Conservation (phyloP, 2,888 invertebrate species). For the Chalcosyrphus nemorum region DNA sequence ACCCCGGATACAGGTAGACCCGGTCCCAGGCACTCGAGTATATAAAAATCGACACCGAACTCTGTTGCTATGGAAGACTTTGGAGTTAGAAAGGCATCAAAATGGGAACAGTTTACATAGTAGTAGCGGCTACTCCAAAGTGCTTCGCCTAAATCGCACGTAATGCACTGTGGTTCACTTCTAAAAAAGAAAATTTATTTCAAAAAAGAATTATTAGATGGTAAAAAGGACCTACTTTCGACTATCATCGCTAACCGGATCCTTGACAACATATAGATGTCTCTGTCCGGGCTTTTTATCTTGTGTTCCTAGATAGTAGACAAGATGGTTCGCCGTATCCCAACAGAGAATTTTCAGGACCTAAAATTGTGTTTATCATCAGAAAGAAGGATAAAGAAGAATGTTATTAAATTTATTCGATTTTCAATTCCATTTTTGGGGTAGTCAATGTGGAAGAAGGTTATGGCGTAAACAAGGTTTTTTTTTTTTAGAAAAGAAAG, state of each 20-base stretch:
- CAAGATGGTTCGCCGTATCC: slow-evolving; percentile 92
- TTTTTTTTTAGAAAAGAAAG: too few relatives aligned
- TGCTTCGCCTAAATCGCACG: slow-evolving; percentile 90
- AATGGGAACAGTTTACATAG: slow-evolving; percentile 94
- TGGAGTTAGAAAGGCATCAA: slow-evolving; percentile 89
- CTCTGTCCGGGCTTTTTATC: slow-evolving; percentile 92
- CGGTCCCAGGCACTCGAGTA: slow-evolving; percentile 95
- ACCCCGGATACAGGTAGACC: slow-evolving; percentile 92
- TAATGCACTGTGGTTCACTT: slow-evolving; percentile 91
- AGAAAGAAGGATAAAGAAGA: not conserved
- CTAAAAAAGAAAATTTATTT: slow-evolving; percentile 72
- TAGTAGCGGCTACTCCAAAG: slow-evolving; percentile 91
- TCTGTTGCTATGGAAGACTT: slow-evolving; percentile 81
- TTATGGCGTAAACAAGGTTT: slow-evolving; percentile 48
- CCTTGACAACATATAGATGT: slow-evolving; percentile 93
- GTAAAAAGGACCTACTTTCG: slow-evolving; percentile 82
- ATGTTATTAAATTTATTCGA: not conserved
- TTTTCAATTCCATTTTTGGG: not conserved
- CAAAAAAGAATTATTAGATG: not conserved
- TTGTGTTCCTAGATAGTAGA: slow-evolving; percentile 90
- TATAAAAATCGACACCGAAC: slow-evolving; percentile 84
- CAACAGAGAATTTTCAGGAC: slow-evolving; percentile 89
- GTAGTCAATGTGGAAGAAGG: slow-evolving; percentile 52
- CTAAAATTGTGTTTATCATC: slow-evolving; percentile 72
- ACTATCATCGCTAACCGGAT: slow-evolving; percentile 87